Conservation (phyloP, 1,140 invertebrate genomes). For the Antheraea mylitta region DNA sequence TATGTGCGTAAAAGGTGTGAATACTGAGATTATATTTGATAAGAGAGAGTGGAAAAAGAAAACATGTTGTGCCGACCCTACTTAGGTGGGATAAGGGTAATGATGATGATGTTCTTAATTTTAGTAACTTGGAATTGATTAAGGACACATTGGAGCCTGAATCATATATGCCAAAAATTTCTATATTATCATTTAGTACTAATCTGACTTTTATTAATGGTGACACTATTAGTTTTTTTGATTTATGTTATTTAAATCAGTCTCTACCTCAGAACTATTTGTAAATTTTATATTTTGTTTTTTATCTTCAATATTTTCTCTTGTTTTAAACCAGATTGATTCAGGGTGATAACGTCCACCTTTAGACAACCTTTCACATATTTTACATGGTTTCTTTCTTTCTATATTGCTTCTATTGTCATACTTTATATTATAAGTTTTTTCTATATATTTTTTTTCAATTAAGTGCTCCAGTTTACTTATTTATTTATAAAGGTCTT, state of each 20-base stretch:
- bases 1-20: no score
- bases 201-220: not conserved
- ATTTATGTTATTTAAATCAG: not conserved
- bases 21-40: no score
- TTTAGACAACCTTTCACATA: not conserved
- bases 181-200: not conserved
- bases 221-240: conserved; percentile 4
- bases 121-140: no score
- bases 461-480: conserved; percentile 38
- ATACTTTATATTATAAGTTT: not conserved
- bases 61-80: no score
- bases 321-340: conserved; percentile 2
- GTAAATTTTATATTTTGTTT: not conserved
- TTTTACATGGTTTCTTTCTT: conserved; percentile 3
- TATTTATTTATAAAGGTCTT: conserved; percentile 35
- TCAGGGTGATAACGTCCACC: not conserved
- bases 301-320: not conserved
- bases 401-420: not conserved
- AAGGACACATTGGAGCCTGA: not conserved
- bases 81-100: no score
- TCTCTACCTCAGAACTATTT: not conserved
- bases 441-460: not conserved
- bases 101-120: no score
- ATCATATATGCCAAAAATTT: not conserved
- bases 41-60: no score